Base-by-base conservation (phyloP, 2,113 vertebrate genomes). In the Stigmatopora argus region DNA sequence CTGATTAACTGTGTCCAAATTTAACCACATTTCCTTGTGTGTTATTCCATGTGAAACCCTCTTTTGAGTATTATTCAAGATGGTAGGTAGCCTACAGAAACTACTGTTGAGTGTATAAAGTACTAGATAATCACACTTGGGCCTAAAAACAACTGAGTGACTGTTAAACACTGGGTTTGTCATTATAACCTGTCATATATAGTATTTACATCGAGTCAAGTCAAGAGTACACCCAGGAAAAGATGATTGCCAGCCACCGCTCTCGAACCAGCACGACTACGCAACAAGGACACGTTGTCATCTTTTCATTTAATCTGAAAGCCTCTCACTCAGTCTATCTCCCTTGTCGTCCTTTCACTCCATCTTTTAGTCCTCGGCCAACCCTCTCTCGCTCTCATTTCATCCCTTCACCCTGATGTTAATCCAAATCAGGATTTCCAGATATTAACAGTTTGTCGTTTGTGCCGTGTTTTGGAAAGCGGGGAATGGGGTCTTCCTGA, bases 351-450 rank as follows among this genome's bases (percentile, higher is more conserved):
- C 82, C 71, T 64, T 71, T 87, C 79, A 63, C 72, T 82, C 81
- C 41, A 62, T 78, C 67, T 70, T 53, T 18, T 19, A 31, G 65
- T 61, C 75, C 21, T 49, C 58, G 53, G 62, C 64, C 71, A 48
- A 46, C 58, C 34, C 71, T 62, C 67, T 67, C 57, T 52, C 73
- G 52, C 70, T 58, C 60, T 67, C 65, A n/a, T n/a, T n/a, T n/a
- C n/a, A 4, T 84, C 80, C 76, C 56, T 0, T 34, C 70, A 31
- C 49, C 23, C 70, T 78, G 79, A 80, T 78, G 65, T 75, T 87
- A 87, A 89, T 87, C 86, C 86, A 87, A 86, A 87, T 85, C 84
- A 82, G 88, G 86, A 89, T 89, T 86, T 85, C 61, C 75, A 86
- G 85, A 88, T 86, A 83, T 88, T 86, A 85, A 81, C 76, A 82